Conservation (phyloP, 2,888 invertebrate species). For the Mythimna loreyi region DNA sequence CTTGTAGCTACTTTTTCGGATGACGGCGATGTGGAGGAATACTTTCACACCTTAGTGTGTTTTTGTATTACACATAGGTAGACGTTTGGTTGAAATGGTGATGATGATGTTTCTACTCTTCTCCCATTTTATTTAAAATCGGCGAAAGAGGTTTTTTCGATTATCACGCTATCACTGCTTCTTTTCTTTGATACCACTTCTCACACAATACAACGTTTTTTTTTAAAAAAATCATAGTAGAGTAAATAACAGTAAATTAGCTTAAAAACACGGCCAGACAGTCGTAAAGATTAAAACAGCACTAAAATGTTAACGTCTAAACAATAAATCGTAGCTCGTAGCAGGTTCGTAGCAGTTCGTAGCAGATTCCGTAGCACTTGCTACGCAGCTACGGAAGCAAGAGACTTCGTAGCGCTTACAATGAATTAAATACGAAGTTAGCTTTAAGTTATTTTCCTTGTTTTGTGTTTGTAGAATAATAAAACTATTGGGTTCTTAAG, state of each 20-base stretch:
- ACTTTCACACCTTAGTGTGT: no score
- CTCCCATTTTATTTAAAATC: no score
- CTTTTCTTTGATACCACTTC: no score
- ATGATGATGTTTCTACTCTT: no score
- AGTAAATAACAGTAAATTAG: conserved; percentile 11
- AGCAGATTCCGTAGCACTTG: conserved; percentile 46
- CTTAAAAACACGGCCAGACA: not conserved
- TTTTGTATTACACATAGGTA: no score
- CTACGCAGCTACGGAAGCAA: conserved; percentile 60
- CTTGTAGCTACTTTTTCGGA: no score
- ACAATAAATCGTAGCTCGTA: conserved; percentile 58
- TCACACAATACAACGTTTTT: no score
- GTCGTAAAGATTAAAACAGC: conserved; percentile 27
- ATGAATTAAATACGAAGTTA: conserved; percentile 62
- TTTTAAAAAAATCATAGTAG: no score
- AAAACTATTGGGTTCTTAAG: not conserved
- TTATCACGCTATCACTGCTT: no score
- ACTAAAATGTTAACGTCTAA: conserved; percentile 21
- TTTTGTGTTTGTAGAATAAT: conserved; percentile 18
- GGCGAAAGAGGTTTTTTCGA: no score
- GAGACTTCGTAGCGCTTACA: conserved; percentile 57
- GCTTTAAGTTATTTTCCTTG: conserved; percentile 40
- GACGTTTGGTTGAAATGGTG: no score
- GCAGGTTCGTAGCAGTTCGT: conserved; percentile 41
- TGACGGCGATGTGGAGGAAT: no score